Base-by-base conservation (phyloP, 2,113 vertebrate species). In the Salvelinus alpinus region DNA sequence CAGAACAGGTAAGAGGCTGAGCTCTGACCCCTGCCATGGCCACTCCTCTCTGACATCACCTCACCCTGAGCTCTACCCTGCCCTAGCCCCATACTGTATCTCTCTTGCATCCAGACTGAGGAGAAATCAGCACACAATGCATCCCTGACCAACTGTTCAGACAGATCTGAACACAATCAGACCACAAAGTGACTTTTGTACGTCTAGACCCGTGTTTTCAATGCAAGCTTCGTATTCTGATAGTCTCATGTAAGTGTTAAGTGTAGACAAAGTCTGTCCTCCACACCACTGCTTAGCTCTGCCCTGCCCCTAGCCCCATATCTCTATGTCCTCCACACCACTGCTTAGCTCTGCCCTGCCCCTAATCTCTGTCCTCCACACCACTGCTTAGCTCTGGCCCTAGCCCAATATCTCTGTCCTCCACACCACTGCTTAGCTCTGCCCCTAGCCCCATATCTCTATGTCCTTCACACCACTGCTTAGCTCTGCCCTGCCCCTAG, bases 1-100 rank as follows among this genome's bases (percentile, higher is more conserved):
- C 98, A 98, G 86, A 97, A 95, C 91, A 95, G 97, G 97, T 99
- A 90, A 22, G 22, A 24, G 13, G 54, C 25, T 25, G 44, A n/a
- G 16, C 57, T 34, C 47, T 14, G 67, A 44, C 31, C 18, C 38
- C n/a, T 22, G 11, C 20, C 27, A 4, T 68, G 14, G 8, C 47
- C 64, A 16, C 12, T 31, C 7, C 3, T 68, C 29, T 68, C 27
- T 34, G 5, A 38, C 1, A 1, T 66, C 27, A 13, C 64, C 24
- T 65, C 11, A 54, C 51, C 5, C 4, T 54, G 51, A 54, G 16
- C 16, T 54, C 14, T 18, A 14, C 51, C 51, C 51, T 18, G 3
- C 3, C 7, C 65, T 60, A 18, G 48, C 47, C 75, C 48, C 70
- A 12, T 51, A 38, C 72, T 8, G 70, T 71, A 98, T 97, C 60